Evolutionary conservation across 2,113 vertebrate species (phyloP), one percentile per base, ranked within the genome.

Genomic region (Dendropsophus ebraccatus): DNA sequence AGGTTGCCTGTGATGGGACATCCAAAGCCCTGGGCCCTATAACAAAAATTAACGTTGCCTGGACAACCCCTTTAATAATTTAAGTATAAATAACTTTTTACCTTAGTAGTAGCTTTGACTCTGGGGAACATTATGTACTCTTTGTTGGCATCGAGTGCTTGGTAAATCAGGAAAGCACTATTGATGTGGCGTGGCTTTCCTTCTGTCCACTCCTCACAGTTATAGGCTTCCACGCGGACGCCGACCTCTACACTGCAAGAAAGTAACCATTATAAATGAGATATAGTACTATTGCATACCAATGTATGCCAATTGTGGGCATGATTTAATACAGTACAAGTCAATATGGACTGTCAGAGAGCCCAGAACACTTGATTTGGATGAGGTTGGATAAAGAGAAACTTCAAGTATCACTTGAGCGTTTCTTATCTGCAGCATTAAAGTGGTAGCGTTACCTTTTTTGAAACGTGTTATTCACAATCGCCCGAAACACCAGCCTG

Each of bases 391-490:
- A 16, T 19, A 52, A 52, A 13, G 1, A 52, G 50, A 16, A 52
- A 8, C 50, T 52, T 17, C 50, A 52, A 52, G 50, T 17, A 16
- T 2, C 50, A 17, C 16, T 52, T 17, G 14, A 52, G 50, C 50
- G 2, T 41, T 41, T 41, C 41, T 41, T 3, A 41, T 41, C 41
- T 41, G 41, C 3, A 41, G 41, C 41, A 41, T 41, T 41, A 41
- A 41, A 41, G 41, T 41, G 41, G 41, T 41, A 41, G 41, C 41
- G 35, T 58, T 89, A 95, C 94, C 93, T 93, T 32, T 90, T 92
- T 54, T 92, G 92, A 77, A 96, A 96, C 0, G 93, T 92, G 28
- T 94, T 96, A 92, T 96, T 96, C 70, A 96, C 94, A 54, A 95
- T 82, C 25, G 95, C 93, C 0, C 89, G 95, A 91, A 96, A 94